Percentiles rank a stretch among this genome's conserved stretches.
phyloP scores from a whole-genome alignment of 2,888 invertebrate species.

The Dione juno region DNA sequence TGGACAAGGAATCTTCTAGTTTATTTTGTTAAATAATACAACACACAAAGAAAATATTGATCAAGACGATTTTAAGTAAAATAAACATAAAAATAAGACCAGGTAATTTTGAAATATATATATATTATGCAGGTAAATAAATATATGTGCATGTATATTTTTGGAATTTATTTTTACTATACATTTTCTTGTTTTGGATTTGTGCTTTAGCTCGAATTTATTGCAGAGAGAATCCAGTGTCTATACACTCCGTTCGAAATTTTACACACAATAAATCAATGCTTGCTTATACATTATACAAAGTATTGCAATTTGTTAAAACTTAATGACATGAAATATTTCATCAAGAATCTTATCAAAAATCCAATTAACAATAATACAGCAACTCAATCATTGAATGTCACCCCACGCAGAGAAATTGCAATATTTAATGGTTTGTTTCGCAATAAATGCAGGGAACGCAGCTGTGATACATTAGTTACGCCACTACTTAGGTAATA shows the following conservation, averaged over 20 bases:
- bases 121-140: too few relatives aligned
- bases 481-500: constrained; percentile 48
- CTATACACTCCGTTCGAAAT: too few relatives aligned
- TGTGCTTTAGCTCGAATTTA: too few relatives aligned
- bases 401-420: constrained; percentile 53
- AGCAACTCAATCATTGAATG: constrained; percentile 59
- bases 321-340: neutral
- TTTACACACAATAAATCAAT: too few relatives aligned
- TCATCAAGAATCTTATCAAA: constrained; percentile 18
- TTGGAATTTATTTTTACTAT: too few relatives aligned
- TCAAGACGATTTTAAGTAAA: too few relatives aligned
- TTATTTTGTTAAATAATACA: neutral
- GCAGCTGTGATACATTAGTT: constrained; percentile 73
- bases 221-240: too few relatives aligned
- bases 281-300: neutral
- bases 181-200: too few relatives aligned
- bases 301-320: neutral
- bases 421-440: constrained; percentile 71
- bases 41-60: neutral
- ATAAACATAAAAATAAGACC: too few relatives aligned
- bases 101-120: too few relatives aligned
- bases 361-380: constrained; percentile 39
- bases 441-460: constrained; percentile 68
- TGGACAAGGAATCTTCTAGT: neutral
- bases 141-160: too few relatives aligned